phyloP scores from a whole-genome alignment of 1,140 invertebrate species.

The Drosophila fuyamai region DNA sequence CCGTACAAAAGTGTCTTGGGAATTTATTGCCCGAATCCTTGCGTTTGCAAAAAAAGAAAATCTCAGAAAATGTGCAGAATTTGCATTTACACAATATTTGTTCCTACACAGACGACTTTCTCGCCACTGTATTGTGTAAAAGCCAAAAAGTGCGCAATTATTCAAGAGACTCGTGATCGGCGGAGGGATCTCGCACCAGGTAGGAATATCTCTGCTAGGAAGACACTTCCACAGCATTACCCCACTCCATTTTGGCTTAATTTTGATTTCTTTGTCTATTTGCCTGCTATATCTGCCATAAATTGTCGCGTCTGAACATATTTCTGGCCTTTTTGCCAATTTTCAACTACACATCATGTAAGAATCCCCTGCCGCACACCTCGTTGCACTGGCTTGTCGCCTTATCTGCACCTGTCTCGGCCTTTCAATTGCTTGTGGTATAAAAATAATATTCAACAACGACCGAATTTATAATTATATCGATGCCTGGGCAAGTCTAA shows the following conservation, averaged over 20 bases:
- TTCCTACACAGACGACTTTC: constrained; percentile 20
- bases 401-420: constrained; percentile 69
- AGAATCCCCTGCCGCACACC: constrained; percentile 26
- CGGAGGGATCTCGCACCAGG: constrained; percentile 23
- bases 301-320: constrained; percentile 70
- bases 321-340: constrained; percentile 70
- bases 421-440: constrained; percentile 29
- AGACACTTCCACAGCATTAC: neutral
- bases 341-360: constrained; percentile 77
- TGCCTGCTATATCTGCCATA: constrained; percentile 59
- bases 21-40: constrained; percentile 74
- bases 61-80: constrained; percentile 49
- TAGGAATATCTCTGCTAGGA: neutral
- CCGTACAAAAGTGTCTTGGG: constrained; percentile 66
- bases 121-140: constrained; percentile 16
- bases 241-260: constrained; percentile 9
- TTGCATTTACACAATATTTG: constrained; percentile 49
- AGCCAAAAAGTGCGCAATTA: constrained; percentile 68
- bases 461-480: constrained; percentile 46
- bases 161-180: constrained; percentile 59
- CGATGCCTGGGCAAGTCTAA: constrained; percentile 42
- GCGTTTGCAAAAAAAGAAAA: constrained; percentile 33
- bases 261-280: constrained; percentile 41
- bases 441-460: constrained; percentile 43
- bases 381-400: constrained; percentile 42